Percentiles rank a stretch among this genome's conserved stretches.
Evolutionary conservation across 2,888 invertebrate species (phyloP).

Genomic region (Drosophila pseudotalamancana): DNA sequence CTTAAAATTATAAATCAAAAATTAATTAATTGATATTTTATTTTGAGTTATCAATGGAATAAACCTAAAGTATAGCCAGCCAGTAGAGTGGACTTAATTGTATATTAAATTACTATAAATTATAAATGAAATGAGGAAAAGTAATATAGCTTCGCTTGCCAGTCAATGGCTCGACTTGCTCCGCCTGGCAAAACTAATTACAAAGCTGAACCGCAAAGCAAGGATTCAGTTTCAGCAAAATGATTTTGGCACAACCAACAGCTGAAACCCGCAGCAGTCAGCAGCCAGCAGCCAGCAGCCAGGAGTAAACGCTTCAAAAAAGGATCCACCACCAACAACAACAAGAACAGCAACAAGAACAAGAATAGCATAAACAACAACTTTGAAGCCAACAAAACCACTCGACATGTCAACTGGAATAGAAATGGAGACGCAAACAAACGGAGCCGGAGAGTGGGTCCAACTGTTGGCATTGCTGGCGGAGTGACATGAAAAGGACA

Average conservation of each 20-base stretch:
- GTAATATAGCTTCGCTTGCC: background rate
- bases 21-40: no score
- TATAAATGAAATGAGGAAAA: no score
- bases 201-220: slow-evolving; percentile 64
- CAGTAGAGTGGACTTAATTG: no score
- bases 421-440: slow-evolving; percentile 14
- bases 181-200: slow-evolving; percentile 66
- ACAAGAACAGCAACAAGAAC: no score
- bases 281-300: slow-evolving; percentile 12
- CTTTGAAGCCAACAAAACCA: slow-evolving; percentile 71
- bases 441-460: slow-evolving; percentile 13
- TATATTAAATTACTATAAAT: no score
- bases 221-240: slow-evolving; percentile 52
- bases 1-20: no score
- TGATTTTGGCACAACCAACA: slow-evolving; percentile 48
- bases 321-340: slow-evolving; percentile 36
- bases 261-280: slow-evolving; percentile 21
- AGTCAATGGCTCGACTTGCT: slow-evolving; percentile 19
- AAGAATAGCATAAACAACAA: no score
- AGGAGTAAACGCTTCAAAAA: slow-evolving; percentile 58
- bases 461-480: slow-evolving; percentile 62
- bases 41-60: no score
- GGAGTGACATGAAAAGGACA: slow-evolving; percentile 76
- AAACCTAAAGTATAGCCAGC: no score
- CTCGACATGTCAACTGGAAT: slow-evolving; percentile 76